Evolutionary conservation across 2,888 invertebrate genomes (phyloP), one percentile per base, ranked within the genome.

Genomic region (Gastracanthus pulcherrimus): DNA sequence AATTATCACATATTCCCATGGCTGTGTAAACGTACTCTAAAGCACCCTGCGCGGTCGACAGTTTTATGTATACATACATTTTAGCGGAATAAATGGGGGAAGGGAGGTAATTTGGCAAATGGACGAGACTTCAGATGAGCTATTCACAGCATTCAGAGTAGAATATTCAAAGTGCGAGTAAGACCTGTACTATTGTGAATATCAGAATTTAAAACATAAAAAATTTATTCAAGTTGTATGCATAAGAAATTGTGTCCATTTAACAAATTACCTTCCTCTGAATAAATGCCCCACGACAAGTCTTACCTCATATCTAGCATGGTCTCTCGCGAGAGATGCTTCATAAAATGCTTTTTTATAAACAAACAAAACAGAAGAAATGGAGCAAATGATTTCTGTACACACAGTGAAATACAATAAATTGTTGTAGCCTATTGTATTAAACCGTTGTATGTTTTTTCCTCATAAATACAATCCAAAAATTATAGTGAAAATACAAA

Each of bases 11-110:
- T 81, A 82, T 82, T 82, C 62, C 81, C 83, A 86, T 86, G 87
- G 87, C 87, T 87, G 87, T 87, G 86, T 86, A 87, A 84, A 84
- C 82, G 84, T 84, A 87, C 81, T 87, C 84, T 76, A 84, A 87
- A 87, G 62, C 69, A 64, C 38, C 74, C 34, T 41, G 60, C n/a
- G 77, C 19, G 66, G 60, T 72, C 9, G 66, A 29, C 55, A 70
- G 31, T 36, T 76, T 76, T 71, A 66, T 70, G 67, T 81, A 76
- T 48, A 72, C 45, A 76, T 48, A 72, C 45, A 67, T 72, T 76
- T 72, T 72, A 76, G 38, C 11, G 26, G 45, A 83, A 55, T 51
- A 51, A 48, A 70, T 60, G 9, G 45, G 71, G 34, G 2, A 55
- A 74, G 62, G 48, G 19, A 16, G 23, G 38, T 41, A 41, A 31